Evolutionary conservation across 2,888 invertebrate genomes (phyloP).

Genomic region (Polietes domitor): DNA sequence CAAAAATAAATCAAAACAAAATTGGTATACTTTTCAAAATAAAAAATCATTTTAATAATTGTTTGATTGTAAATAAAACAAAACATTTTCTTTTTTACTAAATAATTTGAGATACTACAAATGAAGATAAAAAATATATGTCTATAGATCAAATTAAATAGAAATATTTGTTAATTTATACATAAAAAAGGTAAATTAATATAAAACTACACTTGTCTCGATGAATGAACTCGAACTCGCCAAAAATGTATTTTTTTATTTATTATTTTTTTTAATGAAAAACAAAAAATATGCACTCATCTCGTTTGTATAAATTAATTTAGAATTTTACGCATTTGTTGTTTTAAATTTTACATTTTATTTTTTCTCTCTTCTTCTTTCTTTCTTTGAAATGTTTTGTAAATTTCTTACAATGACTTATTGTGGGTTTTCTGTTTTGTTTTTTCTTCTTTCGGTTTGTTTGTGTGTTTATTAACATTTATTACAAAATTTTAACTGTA

Average conservation of each 20-base stretch:
- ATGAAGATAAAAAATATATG: not conserved
- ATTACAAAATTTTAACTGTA: constrained; percentile 8
- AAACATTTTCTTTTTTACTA: not conserved
- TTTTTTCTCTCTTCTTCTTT: constrained; percentile 29
- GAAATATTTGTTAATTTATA: not conserved
- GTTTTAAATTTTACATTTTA: constrained; percentile 40
- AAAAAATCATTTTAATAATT: constrained; percentile 8
- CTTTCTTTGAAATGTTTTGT: constrained; percentile 49
- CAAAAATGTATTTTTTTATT: not conserved
- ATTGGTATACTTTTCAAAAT: not conserved
- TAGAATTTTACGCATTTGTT: constrained; percentile 6
- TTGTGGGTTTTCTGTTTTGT: constrained; percentile 22
- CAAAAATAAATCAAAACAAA: not conserved
- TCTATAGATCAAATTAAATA: not conserved
- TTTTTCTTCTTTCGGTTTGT: not conserved
- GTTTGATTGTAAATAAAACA: not conserved
- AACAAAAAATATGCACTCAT: not conserved
- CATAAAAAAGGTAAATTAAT: not conserved
- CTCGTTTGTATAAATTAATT: constrained; percentile 5
- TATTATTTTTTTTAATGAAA: not conserved
- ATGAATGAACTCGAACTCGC: not conserved
- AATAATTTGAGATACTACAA: not conserved
- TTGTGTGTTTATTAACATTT: constrained; percentile 4
- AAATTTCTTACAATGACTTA: constrained; percentile 62
- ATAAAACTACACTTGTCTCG: not conserved